A percentile compares a stretch with the other conserved stretches of the same genome.
Conservation (phyloP, 2,888 invertebrate species). For the Miltochrista miniata region DNA sequence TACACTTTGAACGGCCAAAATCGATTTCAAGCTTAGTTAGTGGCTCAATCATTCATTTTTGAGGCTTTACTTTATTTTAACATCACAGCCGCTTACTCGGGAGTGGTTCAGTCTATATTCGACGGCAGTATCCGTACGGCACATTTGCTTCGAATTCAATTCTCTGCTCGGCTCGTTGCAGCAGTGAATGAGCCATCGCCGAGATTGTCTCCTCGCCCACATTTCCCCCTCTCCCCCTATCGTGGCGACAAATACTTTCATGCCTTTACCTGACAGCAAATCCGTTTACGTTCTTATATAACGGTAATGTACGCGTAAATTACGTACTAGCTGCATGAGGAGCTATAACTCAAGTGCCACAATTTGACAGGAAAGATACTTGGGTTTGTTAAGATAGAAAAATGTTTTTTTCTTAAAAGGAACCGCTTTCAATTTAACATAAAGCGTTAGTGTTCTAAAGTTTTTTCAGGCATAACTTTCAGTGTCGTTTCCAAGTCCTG, state of each 20-base stretch:
- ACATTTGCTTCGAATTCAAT: conserved; percentile 81
- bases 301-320: conserved; percentile 44
- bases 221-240: conserved; percentile 10
- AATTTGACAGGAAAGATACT: too few species aligned
- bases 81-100: conserved; percentile 56
- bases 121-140: conserved; percentile 69
- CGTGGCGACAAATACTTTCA: conserved; percentile 41
- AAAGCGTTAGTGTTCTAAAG: too few species aligned
- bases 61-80: conserved; percentile 48
- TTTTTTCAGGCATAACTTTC: too few species aligned
- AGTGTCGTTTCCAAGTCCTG: too few species aligned
- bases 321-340: conserved; percentile 38
- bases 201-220: conserved; percentile 67
- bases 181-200: conserved; percentile 76
- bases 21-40: conserved; percentile 37
- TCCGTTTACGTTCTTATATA: conserved; percentile 43
- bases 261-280: conserved; percentile 46
- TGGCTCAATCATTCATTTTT: conserved; percentile 45
- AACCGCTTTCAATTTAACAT: too few species aligned
- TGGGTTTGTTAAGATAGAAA: too few species aligned
- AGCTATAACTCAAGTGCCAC: conserved; percentile 28
- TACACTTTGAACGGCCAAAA: too few species aligned
- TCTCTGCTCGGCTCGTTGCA: conserved; percentile 76
- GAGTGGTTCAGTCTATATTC: conserved; percentile 74
- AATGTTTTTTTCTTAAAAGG: too few species aligned